These are phyloP conservation scores for Ascidia mentula DNA, from an alignment of 23 tunicate genomes.

Conservation along the genomic window DNA sequence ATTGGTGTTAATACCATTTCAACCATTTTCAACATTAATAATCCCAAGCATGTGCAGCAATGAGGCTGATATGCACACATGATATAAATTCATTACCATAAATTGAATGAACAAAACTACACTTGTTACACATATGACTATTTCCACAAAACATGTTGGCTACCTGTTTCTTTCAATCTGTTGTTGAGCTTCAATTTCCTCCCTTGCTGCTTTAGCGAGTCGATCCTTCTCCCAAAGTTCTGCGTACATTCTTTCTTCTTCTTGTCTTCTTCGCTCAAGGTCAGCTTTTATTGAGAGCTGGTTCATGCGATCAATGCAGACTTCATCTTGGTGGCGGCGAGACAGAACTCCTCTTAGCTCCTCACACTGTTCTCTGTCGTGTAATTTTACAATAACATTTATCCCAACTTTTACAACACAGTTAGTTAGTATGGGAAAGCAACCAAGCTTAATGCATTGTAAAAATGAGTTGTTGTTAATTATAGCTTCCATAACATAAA, in stretches of 20 bases:
- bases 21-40: no score
- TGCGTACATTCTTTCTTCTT: conserved; percentile 92
- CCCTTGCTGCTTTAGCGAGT: conserved; percentile 91
- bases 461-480: no score
- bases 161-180: conserved; percentile 82
- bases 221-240: conserved; percentile 93
- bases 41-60: no score
- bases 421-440: no score
- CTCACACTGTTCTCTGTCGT: conserved; percentile 73
- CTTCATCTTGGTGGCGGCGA: conserved; percentile 92
- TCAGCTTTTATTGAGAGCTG: conserved; percentile 85
- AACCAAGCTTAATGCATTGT: no score
- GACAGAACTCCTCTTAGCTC: conserved; percentile 82
- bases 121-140: background rate
- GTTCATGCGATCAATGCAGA: conserved; percentile 78
- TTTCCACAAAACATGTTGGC: background rate
- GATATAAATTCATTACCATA: no score
- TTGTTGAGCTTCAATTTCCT: conserved; percentile 78
- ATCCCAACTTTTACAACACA: no score
- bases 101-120: background rate
- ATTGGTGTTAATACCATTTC: no score
- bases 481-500: no score
- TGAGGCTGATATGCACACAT: no score
- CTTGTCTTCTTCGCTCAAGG: conserved; percentile 61
- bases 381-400: no score